Evolutionary conservation across 2,113 vertebrate species (phyloP).

Genomic region (Galemys pyrenaicus): DNA sequence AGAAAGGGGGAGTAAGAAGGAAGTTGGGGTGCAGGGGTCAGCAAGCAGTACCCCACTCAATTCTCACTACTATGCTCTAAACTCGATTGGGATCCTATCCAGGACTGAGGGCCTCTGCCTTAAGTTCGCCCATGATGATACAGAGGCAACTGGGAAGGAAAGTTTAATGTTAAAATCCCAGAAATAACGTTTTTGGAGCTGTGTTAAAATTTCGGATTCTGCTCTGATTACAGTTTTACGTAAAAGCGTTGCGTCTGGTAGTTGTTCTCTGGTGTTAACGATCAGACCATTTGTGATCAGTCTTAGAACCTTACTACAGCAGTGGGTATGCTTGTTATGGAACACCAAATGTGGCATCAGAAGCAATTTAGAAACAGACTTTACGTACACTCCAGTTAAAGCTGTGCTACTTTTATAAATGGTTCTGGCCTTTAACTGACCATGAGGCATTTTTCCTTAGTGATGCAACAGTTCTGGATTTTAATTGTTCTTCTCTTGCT

Average conservation of each 20-base stretch:
- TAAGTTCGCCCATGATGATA: neutral
- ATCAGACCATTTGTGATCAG: neutral
- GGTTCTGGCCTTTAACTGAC: neutral
- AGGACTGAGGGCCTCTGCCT: neutral
- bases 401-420: neutral
- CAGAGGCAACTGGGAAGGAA: neutral
- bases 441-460: neutral
- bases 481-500: neutral
- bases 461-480: neutral
- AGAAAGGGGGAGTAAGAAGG: neutral
- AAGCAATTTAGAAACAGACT: neutral
- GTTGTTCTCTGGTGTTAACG: neutral
- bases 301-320: neutral
- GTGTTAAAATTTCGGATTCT: neutral
- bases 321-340: neutral
- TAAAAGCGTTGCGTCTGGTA: neutral
- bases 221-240: neutral
- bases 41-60: neutral
- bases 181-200: neutral
- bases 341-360: neutral
- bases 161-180: neutral
- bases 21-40: neutral
- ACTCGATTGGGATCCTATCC: neutral
- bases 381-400: neutral
- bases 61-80: fast-evolving